These are phyloP conservation scores for Microplitis demolitor DNA, from an alignment of 1,140 invertebrate genomes.

Conservation along the genomic window DNA sequence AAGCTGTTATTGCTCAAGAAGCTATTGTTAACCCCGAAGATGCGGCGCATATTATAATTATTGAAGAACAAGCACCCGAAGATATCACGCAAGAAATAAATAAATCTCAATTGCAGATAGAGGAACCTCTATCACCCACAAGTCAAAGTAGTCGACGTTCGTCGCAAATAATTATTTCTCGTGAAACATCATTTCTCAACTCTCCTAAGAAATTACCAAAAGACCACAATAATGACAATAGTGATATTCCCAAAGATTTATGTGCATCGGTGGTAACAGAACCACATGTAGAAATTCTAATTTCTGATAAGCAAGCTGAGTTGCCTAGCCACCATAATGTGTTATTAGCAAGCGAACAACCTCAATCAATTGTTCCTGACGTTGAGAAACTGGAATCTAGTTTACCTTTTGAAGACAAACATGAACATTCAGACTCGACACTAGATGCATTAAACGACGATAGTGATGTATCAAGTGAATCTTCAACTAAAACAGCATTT, in stretches of 20 bases:
- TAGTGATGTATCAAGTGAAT: constrained; percentile 51
- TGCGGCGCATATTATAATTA: neutral
- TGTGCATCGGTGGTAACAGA: neutral
- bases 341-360: no score
- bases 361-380: no score
- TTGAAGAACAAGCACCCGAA: neutral
- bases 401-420: neutral
- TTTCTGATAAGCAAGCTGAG: no score
- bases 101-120: neutral
- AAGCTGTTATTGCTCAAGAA: neutral
- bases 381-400: neutral
- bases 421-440: neutral
- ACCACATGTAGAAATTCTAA: neutral
- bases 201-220: constrained; percentile 2
- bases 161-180: neutral
- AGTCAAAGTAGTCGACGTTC: neutral
- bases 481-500: constrained; percentile 54
- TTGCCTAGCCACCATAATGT: no score
- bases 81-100: neutral
- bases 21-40: constrained; percentile 9
- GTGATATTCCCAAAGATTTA: no score
- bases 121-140: neutral
- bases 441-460: constrained; percentile 36
- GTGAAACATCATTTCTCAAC: constrained; percentile 25
- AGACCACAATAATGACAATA: neutral